Base-by-base conservation (phyloP, 2,113 vertebrate species). In the Chionomys nivalis region DNA sequence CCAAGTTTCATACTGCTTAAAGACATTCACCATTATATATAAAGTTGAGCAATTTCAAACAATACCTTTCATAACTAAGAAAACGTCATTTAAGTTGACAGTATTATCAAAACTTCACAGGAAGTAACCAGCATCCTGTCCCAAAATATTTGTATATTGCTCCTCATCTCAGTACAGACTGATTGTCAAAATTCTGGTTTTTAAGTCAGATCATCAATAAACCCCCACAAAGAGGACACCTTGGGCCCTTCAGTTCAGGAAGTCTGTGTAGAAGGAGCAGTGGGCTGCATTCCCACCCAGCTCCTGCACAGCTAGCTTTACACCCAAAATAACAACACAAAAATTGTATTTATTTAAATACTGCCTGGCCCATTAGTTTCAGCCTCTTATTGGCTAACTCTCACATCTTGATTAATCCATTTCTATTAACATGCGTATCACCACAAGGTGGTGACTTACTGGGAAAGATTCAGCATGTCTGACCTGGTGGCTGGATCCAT, bases 41-140 rank as follows among this genome's bases (percentile, higher is more conserved):
- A 89, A 96, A 89, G 42, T 81, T 90, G 24, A 72, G 23, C 72
- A 79, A 79, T 79, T 95, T 92, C 94, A 58, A 90, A 58, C 89
- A 92, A 70, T 44, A 94, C 28, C 65, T 76, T 82, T 87, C 89
- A 76, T 58, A 91, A 87, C 79, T 70, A 90, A 96, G 24, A 93
- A 92, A 78, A 31, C 90, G 5, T 75, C 42, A 68, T 75, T n/a
- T 87, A 85, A 89, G 6, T 33, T 79, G 16, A 44, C 12, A 72
- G 26, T 3, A 72, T 70, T 94, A 83, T 91, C 78, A 94, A 63
- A 87, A 87, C 86, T 81, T 73, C 89, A 26, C 33, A 87, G 39
- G 44, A 93, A 44, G 9, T 65, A 92, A 49, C 44, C 58, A 89
- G 21, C 39, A 94, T 58, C 77, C 23, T 82, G 36, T 91, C 44